A percentile compares a stretch with the other conserved stretches of the same genome.
Conservation (phyloP, 2,113 vertebrate genomes). For the Murina feae region DNA sequence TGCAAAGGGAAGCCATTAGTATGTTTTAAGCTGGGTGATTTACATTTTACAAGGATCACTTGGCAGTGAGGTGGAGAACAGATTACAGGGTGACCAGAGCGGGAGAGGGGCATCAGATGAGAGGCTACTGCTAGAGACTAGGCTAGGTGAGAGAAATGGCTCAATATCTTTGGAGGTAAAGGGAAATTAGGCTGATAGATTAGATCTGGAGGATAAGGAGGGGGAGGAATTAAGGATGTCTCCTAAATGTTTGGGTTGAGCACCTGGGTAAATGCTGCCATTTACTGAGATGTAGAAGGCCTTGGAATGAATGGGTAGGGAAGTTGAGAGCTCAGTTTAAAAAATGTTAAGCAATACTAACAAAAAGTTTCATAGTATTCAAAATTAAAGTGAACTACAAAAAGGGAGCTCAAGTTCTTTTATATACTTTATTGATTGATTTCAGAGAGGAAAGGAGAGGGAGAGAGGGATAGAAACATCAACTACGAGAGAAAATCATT, state of each 20-base stretch:
- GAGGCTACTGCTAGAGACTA: not conserved
- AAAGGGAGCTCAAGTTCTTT: not conserved
- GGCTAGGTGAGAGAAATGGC: not conserved
- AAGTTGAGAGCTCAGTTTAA: slow-evolving; percentile 3
- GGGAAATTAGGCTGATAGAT: not conserved
- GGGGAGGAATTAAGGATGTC: not conserved
- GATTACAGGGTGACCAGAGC: not conserved
- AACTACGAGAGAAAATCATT: too few relatives aligned
- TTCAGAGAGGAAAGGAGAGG: too few relatives aligned
- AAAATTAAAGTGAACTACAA: slow-evolving; percentile 26
- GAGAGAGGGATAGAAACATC: too few relatives aligned
- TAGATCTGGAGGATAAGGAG: not conserved
- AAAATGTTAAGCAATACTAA: not conserved
- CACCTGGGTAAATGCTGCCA: not conserved
- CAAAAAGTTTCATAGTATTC: not conserved
- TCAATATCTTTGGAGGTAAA: not conserved
- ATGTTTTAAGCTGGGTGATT: not conserved
- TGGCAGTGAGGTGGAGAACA: not conserved
- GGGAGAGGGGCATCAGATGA: not conserved
- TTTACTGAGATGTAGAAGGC: not conserved
- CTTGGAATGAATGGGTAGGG: not conserved
- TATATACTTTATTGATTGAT: too few relatives aligned
- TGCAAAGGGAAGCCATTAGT: not conserved
- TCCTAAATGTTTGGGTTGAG: not conserved
- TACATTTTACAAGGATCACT: not conserved